Percentiles rank a stretch among this genome's conserved stretches.
phyloP scores from a whole-genome alignment of 2,113 vertebrate species.

The Arenaria interpres region DNA sequence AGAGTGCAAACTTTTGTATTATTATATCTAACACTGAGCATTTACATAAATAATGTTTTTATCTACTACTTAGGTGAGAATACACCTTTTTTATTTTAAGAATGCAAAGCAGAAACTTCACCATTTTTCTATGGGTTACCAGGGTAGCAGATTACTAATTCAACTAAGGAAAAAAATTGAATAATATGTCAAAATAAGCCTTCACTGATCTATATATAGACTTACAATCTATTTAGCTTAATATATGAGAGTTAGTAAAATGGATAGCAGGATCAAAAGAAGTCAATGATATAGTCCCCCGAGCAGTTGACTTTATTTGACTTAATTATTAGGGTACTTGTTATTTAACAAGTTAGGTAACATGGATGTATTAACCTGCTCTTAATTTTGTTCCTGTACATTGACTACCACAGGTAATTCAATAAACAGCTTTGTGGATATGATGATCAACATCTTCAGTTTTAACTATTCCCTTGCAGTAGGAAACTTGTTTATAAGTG shows the following conservation, averaged over 20 bases:
- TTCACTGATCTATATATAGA: not conserved
- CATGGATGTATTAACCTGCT: not conserved
- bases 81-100: not conserved
- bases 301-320: not conserved
- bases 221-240: not conserved
- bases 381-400: not conserved
- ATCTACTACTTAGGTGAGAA: not conserved
- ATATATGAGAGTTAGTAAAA: not conserved
- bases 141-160: slow-evolving; percentile 5
- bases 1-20: not conserved
- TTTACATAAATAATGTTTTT: slow-evolving; percentile 11
- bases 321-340: not conserved
- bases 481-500: not conserved
- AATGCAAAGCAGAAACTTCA: not conserved
- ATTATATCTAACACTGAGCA: not conserved
- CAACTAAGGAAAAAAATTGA: not conserved
- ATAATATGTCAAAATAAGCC: not conserved
- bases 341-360: not conserved
- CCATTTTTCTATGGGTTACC: not conserved
- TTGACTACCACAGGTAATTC: not conserved
- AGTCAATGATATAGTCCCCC: not conserved
- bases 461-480: not conserved
- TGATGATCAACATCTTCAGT: not conserved
- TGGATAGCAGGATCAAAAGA: not conserved
- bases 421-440: not conserved